Conservation (phyloP, 2,797 vertebrate species). For the Antennarius maculatus region DNA sequence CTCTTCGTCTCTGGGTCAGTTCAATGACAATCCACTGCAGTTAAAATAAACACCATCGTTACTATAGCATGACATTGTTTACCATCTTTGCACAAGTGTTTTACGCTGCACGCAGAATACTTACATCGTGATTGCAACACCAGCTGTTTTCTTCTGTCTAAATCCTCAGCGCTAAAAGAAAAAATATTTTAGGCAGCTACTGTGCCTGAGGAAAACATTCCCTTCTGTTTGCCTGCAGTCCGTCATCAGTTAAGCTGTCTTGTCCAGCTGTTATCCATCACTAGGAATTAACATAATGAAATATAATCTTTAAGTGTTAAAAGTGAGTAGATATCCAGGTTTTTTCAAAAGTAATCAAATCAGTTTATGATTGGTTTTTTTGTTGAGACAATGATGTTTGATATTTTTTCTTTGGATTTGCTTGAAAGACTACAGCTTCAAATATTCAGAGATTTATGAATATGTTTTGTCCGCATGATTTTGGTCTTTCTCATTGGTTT, state of each 20-base stretch:
- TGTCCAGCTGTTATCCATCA: conserved; percentile 41
- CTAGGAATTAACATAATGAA: conserved; percentile 36
- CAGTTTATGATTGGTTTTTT: not conserved
- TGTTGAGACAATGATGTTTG: not conserved
- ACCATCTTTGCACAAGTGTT: conserved; percentile 1
- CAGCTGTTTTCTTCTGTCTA: conserved; percentile 34
- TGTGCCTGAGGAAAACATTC: conserved; percentile 25
- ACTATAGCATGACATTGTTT: not conserved
- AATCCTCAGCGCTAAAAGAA: conserved; percentile 29
- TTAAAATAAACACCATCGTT: conserved; percentile 26
- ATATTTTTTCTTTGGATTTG: conserved; percentile 28
- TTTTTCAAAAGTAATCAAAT: conserved; percentile 31
- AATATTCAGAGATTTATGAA: conserved; percentile 17
- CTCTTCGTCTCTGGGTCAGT: conserved; percentile 13
- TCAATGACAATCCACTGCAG: conserved; percentile 26
- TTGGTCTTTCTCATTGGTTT: conserved; percentile 18
- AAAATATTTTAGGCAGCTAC: conserved; percentile 35
- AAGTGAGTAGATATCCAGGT: conserved; percentile 10
- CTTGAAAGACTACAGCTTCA: conserved; percentile 12
- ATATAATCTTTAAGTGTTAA: conserved; percentile 15
- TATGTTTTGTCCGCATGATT: conserved; percentile 23
- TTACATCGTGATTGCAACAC: conserved; percentile 25
- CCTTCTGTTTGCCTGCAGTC: conserved; percentile 39
- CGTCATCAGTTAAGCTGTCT: conserved; percentile 42
- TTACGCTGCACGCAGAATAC: conserved; percentile 4